Evolutionary conservation across 2,113 vertebrate species (phyloP), one percentile per base, ranked within the genome.

Genomic region (Bujurquina vittata): DNA sequence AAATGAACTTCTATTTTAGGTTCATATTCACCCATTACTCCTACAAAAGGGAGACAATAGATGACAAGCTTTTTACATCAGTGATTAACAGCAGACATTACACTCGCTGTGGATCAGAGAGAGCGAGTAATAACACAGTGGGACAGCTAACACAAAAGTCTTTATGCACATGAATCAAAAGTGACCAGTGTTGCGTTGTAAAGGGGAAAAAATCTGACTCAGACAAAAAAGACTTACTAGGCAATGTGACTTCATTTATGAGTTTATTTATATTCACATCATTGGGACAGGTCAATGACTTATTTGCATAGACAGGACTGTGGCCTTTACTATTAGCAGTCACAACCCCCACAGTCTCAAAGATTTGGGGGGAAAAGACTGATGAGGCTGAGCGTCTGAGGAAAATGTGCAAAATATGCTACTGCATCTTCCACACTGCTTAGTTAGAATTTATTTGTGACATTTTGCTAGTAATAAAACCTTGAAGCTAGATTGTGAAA

Each of bases 1-100:
- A 99, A 99, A 94, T 98, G 97, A 91, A 99, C 97, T 96, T 99
- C 98, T 95, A 99, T 99, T 96, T 99, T 99, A 60, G 98, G 98
- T 93, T 99, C 98, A 7, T 99, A 99, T 94, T 99, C 98, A 58
- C 98, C 98, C 98, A 99, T 99, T 77, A 96, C 96, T 88, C 98
- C 98, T 99, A 73, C 1, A 90, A 79, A 90, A 82, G 56, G 90
- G 78, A 91, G 49, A 92, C 83, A 92, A 91, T 15, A 85, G 59
- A 94, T 33, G 49, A 80, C 75, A 90, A 88, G 59, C 43, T 73
- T 91, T 89, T 87, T 46, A 84, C 75, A 91, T 92, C 59, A 89
- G 76, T 93, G 90, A 94, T 94, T 87, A 91, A 94, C 65, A 52
- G 84, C 75, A 80, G 55, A 86, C 58, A 82, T 75, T 67, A 81